Evolutionary conservation across 37 sponge, comb jelly and placozoan genomes (phyloP), one percentile per base, ranked within the genome.

Genomic region (Theonella swinhoei): DNA sequence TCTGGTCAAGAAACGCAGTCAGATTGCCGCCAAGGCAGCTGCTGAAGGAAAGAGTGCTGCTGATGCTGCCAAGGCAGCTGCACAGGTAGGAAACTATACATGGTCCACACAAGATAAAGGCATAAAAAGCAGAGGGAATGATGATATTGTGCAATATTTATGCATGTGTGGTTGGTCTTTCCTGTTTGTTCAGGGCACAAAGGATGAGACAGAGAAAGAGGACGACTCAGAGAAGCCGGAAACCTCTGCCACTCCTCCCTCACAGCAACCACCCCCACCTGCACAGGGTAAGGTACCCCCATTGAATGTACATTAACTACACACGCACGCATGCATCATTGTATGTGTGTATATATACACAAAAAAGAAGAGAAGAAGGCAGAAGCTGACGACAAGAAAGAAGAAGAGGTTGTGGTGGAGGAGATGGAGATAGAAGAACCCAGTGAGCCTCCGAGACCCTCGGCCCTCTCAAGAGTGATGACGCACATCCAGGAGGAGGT

Each of bases 1-100:
- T 62, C 76, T 83, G n/a, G 64, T 72, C 8, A 90, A 81, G 70
- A 85, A 85, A 66, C 54, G 82, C 17, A 76, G 75, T 29, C 62
- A 85, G 73, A 81, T 77, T 54, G 77, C 78, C 32, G 42, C 76
- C 1, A 62, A 86, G 70, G 82, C 86, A 24, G 62, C 67, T 19
- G 64, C 80, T 24, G 74, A 87, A 32, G 81, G 80, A 29, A 61
- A 61, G 68, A 72, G 54, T 62, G 72, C 80, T 35, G 7, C 65
- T 60, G 80, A 72, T 64, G 80, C 87, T 47, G 80, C 68, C 17
- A 63, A 71, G 29, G 80, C 72, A 7, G 87, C 74, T n/a, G 73
- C 75, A 39, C 41, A 69, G 42, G 69, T 29, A 64, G 4, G 4
- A 25, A 64, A 9, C 4, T 25, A 14, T 29, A 9, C 65, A 64